Base-by-base conservation (phyloP, 2,888 invertebrate species). In the Mimas tiliae region DNA sequence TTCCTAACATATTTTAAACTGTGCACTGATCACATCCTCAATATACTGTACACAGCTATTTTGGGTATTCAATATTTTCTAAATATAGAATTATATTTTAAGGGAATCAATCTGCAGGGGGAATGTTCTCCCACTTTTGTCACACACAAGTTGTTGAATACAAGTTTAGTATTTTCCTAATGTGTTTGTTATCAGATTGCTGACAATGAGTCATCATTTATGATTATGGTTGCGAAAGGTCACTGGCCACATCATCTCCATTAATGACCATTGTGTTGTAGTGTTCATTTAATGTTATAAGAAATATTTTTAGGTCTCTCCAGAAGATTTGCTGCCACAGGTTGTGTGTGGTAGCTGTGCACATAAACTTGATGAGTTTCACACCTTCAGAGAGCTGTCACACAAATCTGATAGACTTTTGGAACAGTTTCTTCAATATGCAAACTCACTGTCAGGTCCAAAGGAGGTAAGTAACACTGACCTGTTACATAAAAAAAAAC, bases 341-440 rank as follows among this genome's bases (percentile, higher is more conserved):
- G 95, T 96, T 78, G 95, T 97, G 75, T 97, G 97, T 91, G 95
- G 95, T 70, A 95, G 95, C 76, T 97, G 97, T 92, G 95, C 95
- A 76, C 95, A 95, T 81, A 97, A 97, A 85, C 94, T 97, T 79
- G 96, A 96, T 85, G 95, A 96, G 70, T 95, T 97, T 78, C 95
- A 96, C 88, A 96, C 96, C 80, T 97, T 97, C 94, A 95, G 96
- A 87, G 96, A 96, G 84, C 94, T 95, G 75, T 96, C 97, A 81
- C 95, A 95, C 78, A 96, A 96, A 88, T 96, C 96, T 62, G 96
- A 97, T 88, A 94, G 95, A 80, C 94, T 96, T 76, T 94, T 97
- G 83, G 95, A 96, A 90, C 95, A 96, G 90, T 97, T 96, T 94
- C 90, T 97, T 80, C 95, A 95, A 78, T 96, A 95, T 91, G 95